phyloP scores from a whole-genome alignment of 2,113 vertebrate genomes.

The Phyllopteryx taeniolatus region DNA sequence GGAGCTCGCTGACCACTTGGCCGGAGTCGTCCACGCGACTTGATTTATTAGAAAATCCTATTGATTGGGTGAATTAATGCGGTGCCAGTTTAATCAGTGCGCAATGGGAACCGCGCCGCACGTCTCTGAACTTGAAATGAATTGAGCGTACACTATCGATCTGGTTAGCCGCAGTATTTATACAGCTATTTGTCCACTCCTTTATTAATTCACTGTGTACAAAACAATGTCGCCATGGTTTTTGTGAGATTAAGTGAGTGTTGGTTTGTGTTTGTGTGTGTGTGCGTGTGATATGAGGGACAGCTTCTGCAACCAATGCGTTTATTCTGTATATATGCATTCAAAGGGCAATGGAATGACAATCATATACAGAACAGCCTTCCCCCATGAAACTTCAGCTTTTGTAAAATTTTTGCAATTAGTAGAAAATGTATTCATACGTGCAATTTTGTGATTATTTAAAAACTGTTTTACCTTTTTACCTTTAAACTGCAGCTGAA shows the following conservation, averaged over 20 bases:
- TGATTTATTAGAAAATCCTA: slow-evolving; percentile 76
- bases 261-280: slow-evolving; percentile 16
- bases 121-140: slow-evolving; percentile 74
- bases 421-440: no score
- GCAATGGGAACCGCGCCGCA: slow-evolving; percentile 67
- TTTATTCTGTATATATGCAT: neutral
- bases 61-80: slow-evolving; percentile 75
- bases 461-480: no score
- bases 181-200: slow-evolving; percentile 71
- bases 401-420: neutral
- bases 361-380: neutral
- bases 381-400: neutral
- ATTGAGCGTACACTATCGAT: slow-evolving; percentile 72
- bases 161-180: slow-evolving; percentile 72
- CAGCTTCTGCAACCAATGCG: neutral
- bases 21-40: slow-evolving; percentile 59
- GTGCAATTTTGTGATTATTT: no score
- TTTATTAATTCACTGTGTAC: slow-evolving; percentile 68
- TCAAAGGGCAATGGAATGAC: neutral
- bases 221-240: slow-evolving; percentile 53
- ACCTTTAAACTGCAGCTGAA: no score
- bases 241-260: slow-evolving; percentile 37
- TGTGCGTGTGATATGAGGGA: slow-evolving; percentile 21
- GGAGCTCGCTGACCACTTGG: slow-evolving; percentile 60
- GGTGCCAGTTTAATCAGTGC: slow-evolving; percentile 71